Evolutionary conservation across 2,888 invertebrate genomes (phyloP), one percentile per base, ranked within the genome.

Genomic region (Meiosimyza decipiens): DNA sequence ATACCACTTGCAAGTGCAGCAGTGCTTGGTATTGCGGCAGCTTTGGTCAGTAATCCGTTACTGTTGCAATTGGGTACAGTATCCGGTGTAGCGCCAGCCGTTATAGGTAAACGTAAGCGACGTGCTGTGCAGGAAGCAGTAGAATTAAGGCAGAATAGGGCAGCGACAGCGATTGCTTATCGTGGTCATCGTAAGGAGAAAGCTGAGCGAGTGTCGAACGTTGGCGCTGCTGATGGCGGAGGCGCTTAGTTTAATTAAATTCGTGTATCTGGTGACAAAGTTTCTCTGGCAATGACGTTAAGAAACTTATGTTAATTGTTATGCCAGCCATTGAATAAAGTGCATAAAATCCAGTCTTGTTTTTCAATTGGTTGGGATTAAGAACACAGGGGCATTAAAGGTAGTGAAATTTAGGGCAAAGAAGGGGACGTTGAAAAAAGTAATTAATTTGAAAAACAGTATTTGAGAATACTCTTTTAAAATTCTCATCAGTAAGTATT

Each of bases 1-100:
- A 90, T 92, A 83, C 94, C 94, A 1, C 85, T 95, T 76, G 94
- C 94, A 54, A 94, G 94, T 28, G 91, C 94, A 60, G 94, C 94
- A 1, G 88, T 95, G n/a, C 86, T 93, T 64, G 94, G 94, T 52
- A 94, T 94, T 49, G 94, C 94, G 1, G 94, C 94, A 28, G 92
- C 94, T 16, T 88, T 94, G 73, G 92, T 93, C 70, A 90, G 90
- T 78, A 94, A 94, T 86, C 95, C 95, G 6, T 89, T 94, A 68
- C 89, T 95, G 15, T 86, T 95, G 52, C 94, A 94, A 84, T 89
- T 95, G 59, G 94, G 94, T 40, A 92, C 93, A 0, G 88, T 94
- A 11, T 90, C 92, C 16, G 93, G 93, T 16, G 87, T 79, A 1
- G 70, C 74, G 57, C 80, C 79, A 13, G 74, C 79, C 15, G 33